Base-by-base conservation (phyloP, 2,113 vertebrate species). In the Prolemur simus region DNA sequence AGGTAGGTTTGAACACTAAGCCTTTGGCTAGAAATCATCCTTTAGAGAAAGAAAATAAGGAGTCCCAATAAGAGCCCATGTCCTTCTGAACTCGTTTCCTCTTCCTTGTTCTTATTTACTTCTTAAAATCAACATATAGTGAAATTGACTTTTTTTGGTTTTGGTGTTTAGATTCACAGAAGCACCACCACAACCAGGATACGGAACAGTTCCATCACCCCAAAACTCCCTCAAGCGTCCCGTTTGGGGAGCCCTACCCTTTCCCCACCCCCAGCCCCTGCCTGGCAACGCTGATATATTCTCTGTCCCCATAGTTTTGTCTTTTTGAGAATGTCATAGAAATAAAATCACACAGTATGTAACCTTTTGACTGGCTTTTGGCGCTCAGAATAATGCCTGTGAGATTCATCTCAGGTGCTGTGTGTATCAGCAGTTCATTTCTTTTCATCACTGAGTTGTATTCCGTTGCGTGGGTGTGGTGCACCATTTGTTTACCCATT, bases 221-320 rank as follows among this genome's bases (percentile, higher is more conserved):
- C 20, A 15, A 39, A 58, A 47, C 68, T 42, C 23, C 34, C 52
- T 68, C 63, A 34, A 56, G 39, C 13, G 15, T 74, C 12, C 25
- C 8, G 49, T 11, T 68, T 34, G 18, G 68, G 78, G 42, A 60
- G n/a, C 15, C 5, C 10, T n/a, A 25, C 25, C 21, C 8, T 63
- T 14, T 29, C 69, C 80, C 42, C 29, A 23, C 27, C 34, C 58
- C 10, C 4, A 9, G 27, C 14, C 58, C 11, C n/a, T 34, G 52
- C 64, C 63, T 45, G 32, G 66, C 29, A 37, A 13, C 56, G 2
- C 20, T 0, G 6, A 25, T 0, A 5, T 13, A 21, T 25, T 29
- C 66, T 47, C 42, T 6, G 0, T 37, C 77, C 6, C 85, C 20
- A 18, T 14, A 6, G 54, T 23, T 32, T 32, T 45, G 32, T 64